These are phyloP conservation scores for Vimba vimba DNA, from an alignment of 2,113 vertebrate genomes.

Conservation along the genomic window DNA sequence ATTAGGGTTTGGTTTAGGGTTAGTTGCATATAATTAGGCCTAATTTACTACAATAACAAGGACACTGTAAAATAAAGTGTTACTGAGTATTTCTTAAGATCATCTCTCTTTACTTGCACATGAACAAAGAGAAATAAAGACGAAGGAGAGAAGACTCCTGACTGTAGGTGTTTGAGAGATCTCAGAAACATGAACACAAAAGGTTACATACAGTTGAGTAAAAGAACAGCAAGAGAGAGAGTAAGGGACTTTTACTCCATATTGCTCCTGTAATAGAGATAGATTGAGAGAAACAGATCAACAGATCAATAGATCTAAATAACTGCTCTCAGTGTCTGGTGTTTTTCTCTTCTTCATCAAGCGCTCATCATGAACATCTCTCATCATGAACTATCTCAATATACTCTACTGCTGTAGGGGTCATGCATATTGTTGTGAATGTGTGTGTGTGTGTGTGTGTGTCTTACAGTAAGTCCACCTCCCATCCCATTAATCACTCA, in stretches of 20 bases:
- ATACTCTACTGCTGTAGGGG: conserved; percentile 58
- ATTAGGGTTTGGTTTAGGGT: too few relatives aligned
- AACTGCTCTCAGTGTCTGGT: conserved; percentile 53
- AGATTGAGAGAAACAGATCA: conserved; percentile 66
- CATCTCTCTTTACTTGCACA: not conserved
- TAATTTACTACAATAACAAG: too few relatives aligned
- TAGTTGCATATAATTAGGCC: too few relatives aligned
- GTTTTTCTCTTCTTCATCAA: conserved; percentile 43
- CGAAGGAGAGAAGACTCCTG: not conserved
- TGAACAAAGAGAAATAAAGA: not conserved
- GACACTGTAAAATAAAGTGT: too few relatives aligned
- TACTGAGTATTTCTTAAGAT: not conserved
- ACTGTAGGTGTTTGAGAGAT: not conserved
- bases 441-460: conserved; percentile 17
- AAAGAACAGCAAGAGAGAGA: conserved; percentile 12
- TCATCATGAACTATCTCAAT: conserved; percentile 45
- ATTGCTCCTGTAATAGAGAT: conserved; percentile 68
- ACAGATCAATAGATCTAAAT: conserved; percentile 69
- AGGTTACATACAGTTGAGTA: conserved; percentile 21
- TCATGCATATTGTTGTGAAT: conserved; percentile 19
- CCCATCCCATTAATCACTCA: conserved; percentile 60
- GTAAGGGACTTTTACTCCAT: conserved; percentile 39
- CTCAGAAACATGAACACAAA: not conserved
- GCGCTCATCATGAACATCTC: not conserved
- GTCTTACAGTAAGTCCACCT: conserved; percentile 70